Conservation (phyloP, 2,797 vertebrate genomes). For the Xiphophorus birchmanni region DNA sequence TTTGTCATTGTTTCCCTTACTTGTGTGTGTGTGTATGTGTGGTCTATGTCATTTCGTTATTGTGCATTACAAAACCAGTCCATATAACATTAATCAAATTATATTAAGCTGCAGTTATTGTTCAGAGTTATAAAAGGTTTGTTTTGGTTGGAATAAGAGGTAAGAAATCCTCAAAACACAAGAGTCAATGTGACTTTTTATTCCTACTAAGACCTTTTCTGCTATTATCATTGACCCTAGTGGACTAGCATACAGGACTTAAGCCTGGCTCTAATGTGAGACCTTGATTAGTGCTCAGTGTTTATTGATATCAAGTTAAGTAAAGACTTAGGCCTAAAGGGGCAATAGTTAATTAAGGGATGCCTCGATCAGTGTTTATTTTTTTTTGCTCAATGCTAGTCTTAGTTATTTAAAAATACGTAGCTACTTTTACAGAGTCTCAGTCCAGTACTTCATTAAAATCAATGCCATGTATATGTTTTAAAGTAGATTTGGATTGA, state of each 20-base stretch:
- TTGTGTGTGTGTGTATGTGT: constrained; percentile 5
- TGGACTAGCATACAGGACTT: background rate
- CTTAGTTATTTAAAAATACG: background rate
- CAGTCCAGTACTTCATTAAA: background rate
- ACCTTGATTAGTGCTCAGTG: background rate
- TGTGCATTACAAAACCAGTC: background rate
- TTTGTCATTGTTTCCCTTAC: background rate
- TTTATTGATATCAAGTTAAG: background rate
- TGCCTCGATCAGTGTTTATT: background rate
- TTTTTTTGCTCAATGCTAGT: background rate
- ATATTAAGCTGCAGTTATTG: background rate
- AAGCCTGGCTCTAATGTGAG: background rate
- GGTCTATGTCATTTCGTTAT: background rate
- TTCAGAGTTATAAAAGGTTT: background rate
- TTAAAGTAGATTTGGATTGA: background rate
- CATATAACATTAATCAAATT: background rate
- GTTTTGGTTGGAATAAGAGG: background rate
- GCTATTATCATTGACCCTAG: background rate
- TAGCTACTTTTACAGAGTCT: background rate
- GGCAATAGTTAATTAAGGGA: background rate
- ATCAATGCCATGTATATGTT: background rate
- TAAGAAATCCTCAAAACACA: background rate
- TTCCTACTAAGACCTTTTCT: background rate
- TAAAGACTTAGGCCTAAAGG: background rate
- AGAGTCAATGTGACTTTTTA: background rate